Percentiles rank a stretch among this genome's conserved stretches.
Conservation (phyloP, 2,113 vertebrate genomes). For the Rhegmatorhina hoffmannsi region DNA sequence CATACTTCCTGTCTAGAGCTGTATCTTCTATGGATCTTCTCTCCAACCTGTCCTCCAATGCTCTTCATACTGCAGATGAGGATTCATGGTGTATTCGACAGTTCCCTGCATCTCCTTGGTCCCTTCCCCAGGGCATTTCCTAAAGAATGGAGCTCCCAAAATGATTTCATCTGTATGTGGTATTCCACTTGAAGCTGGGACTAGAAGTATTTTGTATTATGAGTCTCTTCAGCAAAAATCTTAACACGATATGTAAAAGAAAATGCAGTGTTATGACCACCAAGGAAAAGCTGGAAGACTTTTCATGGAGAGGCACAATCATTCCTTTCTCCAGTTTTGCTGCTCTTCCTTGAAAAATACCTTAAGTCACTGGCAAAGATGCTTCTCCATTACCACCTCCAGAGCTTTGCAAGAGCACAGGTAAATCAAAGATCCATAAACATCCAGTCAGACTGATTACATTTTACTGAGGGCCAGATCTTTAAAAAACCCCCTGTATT, state of each 20-base stretch:
- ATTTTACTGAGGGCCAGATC: background rate
- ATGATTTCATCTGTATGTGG: background rate
- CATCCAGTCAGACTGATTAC: background rate
- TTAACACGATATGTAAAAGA: background rate
- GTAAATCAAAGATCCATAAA: constrained; percentile 1
- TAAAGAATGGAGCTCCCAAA: background rate
- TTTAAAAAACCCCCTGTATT: background rate
- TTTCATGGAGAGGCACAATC: background rate
- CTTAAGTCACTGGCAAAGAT: background rate
- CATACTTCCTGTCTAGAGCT: background rate
- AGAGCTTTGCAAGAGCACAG: background rate
- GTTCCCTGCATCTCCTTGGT: background rate
- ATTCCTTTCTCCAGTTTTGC: background rate
- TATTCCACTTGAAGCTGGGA: background rate
- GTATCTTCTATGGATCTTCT: background rate
- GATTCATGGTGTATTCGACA: background rate
- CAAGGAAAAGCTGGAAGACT: background rate
- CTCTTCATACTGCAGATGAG: background rate
- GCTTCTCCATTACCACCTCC: background rate
- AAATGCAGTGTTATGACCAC: background rate
- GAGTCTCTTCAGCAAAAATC: background rate
- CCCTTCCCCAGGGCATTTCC: background rate
- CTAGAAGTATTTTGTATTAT: background rate
- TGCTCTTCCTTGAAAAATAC: background rate
- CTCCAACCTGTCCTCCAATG: background rate